Evolutionary conservation across 1,140 invertebrate species (phyloP).

Genomic region (Globodera ellingtonae): DNA sequence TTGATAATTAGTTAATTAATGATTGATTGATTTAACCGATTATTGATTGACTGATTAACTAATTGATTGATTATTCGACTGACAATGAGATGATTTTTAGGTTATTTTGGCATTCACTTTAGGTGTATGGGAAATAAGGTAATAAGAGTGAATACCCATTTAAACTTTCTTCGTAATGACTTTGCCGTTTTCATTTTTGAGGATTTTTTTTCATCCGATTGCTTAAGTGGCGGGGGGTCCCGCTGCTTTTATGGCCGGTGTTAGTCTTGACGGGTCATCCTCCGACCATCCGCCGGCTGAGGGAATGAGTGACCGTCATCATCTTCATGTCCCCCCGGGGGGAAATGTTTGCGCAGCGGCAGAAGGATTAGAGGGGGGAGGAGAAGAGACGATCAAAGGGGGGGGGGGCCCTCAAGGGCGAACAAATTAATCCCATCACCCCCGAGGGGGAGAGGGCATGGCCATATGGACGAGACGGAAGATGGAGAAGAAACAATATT

Average conservation of each 20-base stretch:
- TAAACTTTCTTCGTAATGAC: no score
- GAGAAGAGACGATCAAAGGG: neutral
- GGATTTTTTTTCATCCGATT: no score
- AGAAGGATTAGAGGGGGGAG: neutral
- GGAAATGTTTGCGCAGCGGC: constrained; percentile 7
- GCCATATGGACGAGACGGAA: constrained; percentile 4
- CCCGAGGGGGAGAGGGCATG: neutral
- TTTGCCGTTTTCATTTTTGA: no score
- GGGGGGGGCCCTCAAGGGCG: neutral
- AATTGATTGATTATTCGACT: no score
- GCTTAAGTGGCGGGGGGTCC: neutral
- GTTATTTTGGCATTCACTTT: no score
- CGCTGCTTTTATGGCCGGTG: neutral
- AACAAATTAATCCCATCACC: constrained; percentile 13
- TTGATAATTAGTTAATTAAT: no score
- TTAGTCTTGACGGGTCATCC: neutral
- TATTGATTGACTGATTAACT: no score
- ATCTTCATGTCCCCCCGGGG: neutral
- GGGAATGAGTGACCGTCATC: neutral
- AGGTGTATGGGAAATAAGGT: no score
- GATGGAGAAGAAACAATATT: neutral
- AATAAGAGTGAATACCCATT: no score
- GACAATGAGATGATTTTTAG: no score
- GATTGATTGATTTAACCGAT: neutral
- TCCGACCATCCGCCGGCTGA: neutral